Base-by-base conservation (phyloP, 2,888 invertebrate genomes). In the Homarus gammarus region DNA sequence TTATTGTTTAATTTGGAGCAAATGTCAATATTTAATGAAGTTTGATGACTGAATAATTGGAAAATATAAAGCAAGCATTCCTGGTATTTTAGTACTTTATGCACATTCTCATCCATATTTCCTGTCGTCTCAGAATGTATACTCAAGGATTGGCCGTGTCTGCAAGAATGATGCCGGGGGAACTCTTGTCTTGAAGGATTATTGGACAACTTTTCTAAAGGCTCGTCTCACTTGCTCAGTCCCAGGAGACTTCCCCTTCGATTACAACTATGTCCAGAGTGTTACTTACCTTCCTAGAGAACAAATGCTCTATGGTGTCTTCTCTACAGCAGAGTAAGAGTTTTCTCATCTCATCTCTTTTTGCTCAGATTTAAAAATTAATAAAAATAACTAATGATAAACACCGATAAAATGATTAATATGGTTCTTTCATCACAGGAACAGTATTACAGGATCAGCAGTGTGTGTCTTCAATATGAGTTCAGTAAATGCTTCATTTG, bases 141-240 rank as follows among this genome's bases (percentile, higher is more conserved):
- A 97, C 94, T 98, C 98, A 1, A 95, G 98, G 92, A 97, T 98
- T 87, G 98, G 97, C 0, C 95, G 98, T 83, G 96, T 98, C 2
- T 98, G 98, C 93, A 98, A 98, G 94, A 97, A 97, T 93, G 98
- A 99, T 93, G 95, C 95, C 2, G 97, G 97, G n/a, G 90, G 92
- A 22, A 73, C 77, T 1, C 72, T 70, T 2, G 95, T 97, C 93
- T 95, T 97, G 93, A 96, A 96, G 92, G 96, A 98, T 92, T 97
- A 96, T 92, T 98, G 98, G 98, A 97, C 97, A n/a, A 97, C 98
- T 0, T 98, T 97, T 93, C 94, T 97, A 27, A 98, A 98, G 94
- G 97, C 98, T 0, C 95, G 98, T 0, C 94, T 98, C 15, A 97
- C 96, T 93, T 98, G 98, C 93, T 96, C 97, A 0, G 94, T 97